Evolutionary conservation across 2,113 vertebrate genomes (phyloP).

Genomic region (Cynopterus brachyotis): DNA sequence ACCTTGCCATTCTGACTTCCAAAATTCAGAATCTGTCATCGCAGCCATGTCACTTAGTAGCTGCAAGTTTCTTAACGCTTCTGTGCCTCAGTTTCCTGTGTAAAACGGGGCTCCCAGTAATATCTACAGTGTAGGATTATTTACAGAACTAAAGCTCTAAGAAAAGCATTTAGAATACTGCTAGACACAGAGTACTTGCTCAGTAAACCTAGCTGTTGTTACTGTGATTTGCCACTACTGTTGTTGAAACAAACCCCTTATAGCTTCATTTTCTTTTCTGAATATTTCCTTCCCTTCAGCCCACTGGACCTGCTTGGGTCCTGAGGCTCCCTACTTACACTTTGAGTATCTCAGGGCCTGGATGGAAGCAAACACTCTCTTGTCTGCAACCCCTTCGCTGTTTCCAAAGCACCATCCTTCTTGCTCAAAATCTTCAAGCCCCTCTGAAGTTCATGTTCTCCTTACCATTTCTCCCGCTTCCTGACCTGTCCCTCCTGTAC

Average conservation of each 20-base stretch:
- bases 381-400: neutral
- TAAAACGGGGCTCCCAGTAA: neutral
- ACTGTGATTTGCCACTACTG: neutral
- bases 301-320: neutral
- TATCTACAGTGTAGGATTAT: neutral
- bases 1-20: neutral
- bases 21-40: neutral
- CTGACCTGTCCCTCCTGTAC: neutral
- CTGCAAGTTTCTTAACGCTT: neutral
- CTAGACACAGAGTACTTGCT: neutral
- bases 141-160: neutral
- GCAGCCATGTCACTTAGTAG: neutral
- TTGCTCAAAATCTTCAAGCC: neutral
- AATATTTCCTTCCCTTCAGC: neutral
- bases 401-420: neutral
- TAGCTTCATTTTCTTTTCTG: neutral
- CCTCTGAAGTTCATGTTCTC: neutral
- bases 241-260: neutral
- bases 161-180: neutral
- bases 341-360: neutral
- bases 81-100: neutral
- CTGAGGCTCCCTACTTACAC: neutral
- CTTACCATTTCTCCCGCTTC: neutral
- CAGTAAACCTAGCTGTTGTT: neutral
- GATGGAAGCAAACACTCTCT: neutral